Conservation (phyloP, 2,888 invertebrate genomes). For the Epsilonema sp. region DNA sequence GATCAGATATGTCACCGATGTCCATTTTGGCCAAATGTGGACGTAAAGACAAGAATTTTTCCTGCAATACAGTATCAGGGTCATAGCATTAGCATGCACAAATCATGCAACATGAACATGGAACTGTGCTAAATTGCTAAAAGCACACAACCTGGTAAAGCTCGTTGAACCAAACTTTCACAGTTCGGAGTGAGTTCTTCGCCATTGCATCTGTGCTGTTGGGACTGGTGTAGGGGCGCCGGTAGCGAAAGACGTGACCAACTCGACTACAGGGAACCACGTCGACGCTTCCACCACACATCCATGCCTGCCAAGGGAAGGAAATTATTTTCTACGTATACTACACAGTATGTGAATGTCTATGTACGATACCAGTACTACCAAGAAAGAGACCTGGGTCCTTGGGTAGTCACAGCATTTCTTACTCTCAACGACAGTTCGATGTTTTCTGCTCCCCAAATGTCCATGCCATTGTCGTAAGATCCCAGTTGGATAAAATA, state of each 20-base stretch:
- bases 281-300: constrained; percentile 83
- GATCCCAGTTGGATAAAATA: constrained; percentile 95
- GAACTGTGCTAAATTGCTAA: too few relatives aligned
- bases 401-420: too few relatives aligned
- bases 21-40: not conserved
- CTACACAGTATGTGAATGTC: too few relatives aligned
- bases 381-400: too few relatives aligned
- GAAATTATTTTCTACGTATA: too few relatives aligned
- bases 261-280: constrained; percentile 86
- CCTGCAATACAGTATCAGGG: constrained; percentile 2
- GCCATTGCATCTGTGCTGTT: constrained; percentile 54
- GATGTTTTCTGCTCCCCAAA: constrained; percentile 91
- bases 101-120: too few relatives aligned
- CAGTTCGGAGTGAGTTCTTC: constrained; percentile 91
- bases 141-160: too few relatives aligned
- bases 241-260: constrained; percentile 91
- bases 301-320: constrained; percentile 41
- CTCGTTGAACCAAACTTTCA: constrained; percentile 99
- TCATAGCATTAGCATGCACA: too few relatives aligned
- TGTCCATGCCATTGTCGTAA: constrained; percentile 98
- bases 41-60: not conserved
- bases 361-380: too few relatives aligned
- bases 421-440: constrained; percentile 83
- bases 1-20: constrained; percentile 54
- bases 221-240: constrained; percentile 94